phyloP scores from a whole-genome alignment of 2,113 vertebrate species.

The Petrocephalus zakoni region DNA sequence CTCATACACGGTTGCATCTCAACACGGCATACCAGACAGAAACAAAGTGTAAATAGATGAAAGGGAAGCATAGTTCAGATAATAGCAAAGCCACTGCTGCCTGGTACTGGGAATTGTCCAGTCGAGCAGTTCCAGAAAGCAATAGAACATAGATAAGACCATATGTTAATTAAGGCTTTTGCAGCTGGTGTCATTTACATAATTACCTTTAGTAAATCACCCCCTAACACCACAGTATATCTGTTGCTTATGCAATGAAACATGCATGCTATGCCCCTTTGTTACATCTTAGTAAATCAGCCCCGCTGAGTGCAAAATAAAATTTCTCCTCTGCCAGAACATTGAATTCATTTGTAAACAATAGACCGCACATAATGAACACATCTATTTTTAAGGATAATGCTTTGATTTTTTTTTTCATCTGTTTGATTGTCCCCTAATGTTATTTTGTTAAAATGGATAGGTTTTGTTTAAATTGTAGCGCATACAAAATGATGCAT shows the following conservation, averaged over 20 bases:
- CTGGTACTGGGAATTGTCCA: background rate
- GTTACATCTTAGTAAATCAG: background rate
- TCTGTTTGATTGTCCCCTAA: constrained; percentile 6
- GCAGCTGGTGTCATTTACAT: background rate
- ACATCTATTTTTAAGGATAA: constrained; percentile 15
- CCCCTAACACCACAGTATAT: background rate
- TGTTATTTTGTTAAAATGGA: constrained; percentile 16
- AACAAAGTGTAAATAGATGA: background rate
- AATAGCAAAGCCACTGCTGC: background rate
- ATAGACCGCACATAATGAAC: background rate
- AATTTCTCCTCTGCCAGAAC: background rate
- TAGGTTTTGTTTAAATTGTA: constrained; percentile 4
- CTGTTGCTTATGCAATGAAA: background rate
- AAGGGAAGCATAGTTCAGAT: background rate
- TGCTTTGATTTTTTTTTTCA: constrained; percentile 10
- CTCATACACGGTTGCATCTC: background rate
- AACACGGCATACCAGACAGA: background rate
- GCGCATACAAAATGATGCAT: background rate
- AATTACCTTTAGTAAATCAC: constrained; percentile 13
- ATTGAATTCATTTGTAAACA: background rate
- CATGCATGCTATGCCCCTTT: background rate
- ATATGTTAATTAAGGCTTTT: background rate
- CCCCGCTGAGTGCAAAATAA: background rate
- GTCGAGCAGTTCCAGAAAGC: background rate
- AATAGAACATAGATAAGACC: background rate